These are phyloP conservation scores for Enteromius anoplus DNA, from an alignment of 2,797 vertebrate species.

Conservation along the genomic window DNA sequence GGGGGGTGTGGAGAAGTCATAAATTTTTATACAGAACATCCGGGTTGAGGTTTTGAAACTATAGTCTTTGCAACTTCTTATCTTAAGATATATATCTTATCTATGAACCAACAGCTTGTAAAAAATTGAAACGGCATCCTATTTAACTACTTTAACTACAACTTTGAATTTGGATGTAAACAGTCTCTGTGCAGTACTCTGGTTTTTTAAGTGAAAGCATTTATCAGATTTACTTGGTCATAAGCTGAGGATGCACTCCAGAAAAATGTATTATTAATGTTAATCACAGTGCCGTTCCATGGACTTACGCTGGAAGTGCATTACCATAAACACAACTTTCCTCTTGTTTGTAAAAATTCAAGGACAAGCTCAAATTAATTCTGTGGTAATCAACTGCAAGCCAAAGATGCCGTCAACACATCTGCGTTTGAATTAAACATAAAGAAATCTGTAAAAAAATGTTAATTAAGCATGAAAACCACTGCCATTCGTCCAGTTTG, in stretches of 20 bases:
- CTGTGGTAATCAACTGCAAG: neutral
- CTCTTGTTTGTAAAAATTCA: conserved; percentile 13
- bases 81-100: too few species aligned
- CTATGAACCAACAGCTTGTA: too few species aligned
- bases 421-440: neutral
- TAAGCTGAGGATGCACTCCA: neutral
- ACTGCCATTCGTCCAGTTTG: neutral
- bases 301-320: neutral
- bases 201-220: neutral
- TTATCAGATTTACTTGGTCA: neutral
- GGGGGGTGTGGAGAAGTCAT: too few species aligned
- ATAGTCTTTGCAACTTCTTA: too few species aligned
- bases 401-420: neutral
- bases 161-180: neutral
- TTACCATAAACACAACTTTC: neutral
- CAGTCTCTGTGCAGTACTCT: neutral
- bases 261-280: neutral
- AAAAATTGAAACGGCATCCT: too few species aligned
- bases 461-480: neutral
- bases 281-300: neutral
- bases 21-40: too few species aligned
- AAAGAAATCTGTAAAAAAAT: neutral
- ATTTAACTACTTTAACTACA: too few species aligned
- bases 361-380: neutral
- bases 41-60: too few species aligned